phyloP scores from a whole-genome alignment of 2,888 invertebrate species.

The Congeria kusceri region DNA sequence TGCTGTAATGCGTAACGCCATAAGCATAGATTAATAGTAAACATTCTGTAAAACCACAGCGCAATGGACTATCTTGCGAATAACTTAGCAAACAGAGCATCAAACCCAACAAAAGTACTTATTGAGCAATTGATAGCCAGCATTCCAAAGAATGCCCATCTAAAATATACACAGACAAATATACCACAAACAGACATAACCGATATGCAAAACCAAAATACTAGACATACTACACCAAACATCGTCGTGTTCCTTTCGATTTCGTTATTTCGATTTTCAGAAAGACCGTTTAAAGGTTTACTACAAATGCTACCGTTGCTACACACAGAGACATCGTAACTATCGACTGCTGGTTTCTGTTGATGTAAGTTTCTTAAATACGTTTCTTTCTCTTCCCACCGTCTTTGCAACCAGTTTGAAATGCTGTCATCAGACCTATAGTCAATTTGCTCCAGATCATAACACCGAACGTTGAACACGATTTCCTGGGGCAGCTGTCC shows the following conservation, averaged over 20 bases:
- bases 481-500: slow-evolving; percentile 92
- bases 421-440: slow-evolving; percentile 57
- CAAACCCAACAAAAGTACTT: slow-evolving; percentile 17
- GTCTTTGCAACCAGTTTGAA: slow-evolving; percentile 81
- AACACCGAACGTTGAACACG: slow-evolving; percentile 90
- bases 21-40: too few relatives aligned
- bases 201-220: slow-evolving; percentile 35
- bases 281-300: slow-evolving; percentile 14
- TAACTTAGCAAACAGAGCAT: slow-evolving; percentile 19
- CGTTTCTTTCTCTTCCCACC: slow-evolving; percentile 85
- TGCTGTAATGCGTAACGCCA: too few relatives aligned
- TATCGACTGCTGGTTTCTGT: background rate
- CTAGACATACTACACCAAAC: slow-evolving; percentile 23
- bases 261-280: slow-evolving; percentile 35
- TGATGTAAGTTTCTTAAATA: slow-evolving; percentile 77
- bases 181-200: slow-evolving; percentile 15
- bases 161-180: slow-evolving; percentile 11
- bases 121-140: slow-evolving; percentile 14
- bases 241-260: slow-evolving; percentile 33
- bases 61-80: background rate
- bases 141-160: slow-evolving; percentile 16
- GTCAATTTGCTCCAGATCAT: slow-evolving; percentile 69
- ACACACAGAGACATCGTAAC: background rate
- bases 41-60: too few relatives aligned
- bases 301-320: background rate